Evolutionary conservation across 2,888 invertebrate species (phyloP).

Genomic region (Bursaphelenchus okinawaensis): DNA sequence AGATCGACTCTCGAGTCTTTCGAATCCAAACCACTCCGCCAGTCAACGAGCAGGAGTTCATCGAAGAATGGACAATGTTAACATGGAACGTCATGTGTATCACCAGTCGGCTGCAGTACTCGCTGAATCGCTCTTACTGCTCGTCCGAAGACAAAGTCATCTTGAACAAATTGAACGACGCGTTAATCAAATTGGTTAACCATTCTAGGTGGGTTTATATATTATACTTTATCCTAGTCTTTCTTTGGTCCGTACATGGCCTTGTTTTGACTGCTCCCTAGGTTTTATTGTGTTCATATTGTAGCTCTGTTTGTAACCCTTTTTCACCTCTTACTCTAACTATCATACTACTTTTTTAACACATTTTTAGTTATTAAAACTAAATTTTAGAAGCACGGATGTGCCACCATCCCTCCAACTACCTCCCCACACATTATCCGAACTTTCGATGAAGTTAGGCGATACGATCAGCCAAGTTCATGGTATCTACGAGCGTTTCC

Average conservation of each 20-base stretch:
- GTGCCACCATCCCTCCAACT: conserved; percentile 21
- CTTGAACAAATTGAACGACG: conserved; percentile 49
- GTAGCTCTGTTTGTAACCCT: too few relatives aligned
- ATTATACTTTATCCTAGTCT: neutral
- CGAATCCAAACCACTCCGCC: conserved; percentile 32
- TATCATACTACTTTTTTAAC: conserved; percentile 15
- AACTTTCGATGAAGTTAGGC: conserved; percentile 14
- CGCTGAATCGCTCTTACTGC: conserved; percentile 23
- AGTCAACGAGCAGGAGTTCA: conserved; percentile 33
- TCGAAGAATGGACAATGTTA: conserved; percentile 56
- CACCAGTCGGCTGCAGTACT: conserved; percentile 47
- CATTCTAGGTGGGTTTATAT: conserved; percentile 37
- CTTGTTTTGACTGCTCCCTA: too few relatives aligned
- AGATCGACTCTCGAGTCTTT: conserved; percentile 49
- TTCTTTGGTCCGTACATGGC: too few relatives aligned
- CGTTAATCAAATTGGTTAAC: conserved; percentile 52
- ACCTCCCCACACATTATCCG: conserved; percentile 16
- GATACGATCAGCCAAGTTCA: conserved; percentile 14
- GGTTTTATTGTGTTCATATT: too few relatives aligned
- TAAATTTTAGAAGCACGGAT: conserved; percentile 18
- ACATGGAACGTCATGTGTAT: conserved; percentile 57
- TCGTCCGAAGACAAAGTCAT: conserved; percentile 44
- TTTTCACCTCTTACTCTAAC: too few relatives aligned
- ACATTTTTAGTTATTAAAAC: neutral
- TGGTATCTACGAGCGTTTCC: neutral